Percentiles rank a stretch among this genome's conserved stretches.
phyloP scores from a whole-genome alignment of 2,797 vertebrate genomes.

The Helarctos malayanus region DNA sequence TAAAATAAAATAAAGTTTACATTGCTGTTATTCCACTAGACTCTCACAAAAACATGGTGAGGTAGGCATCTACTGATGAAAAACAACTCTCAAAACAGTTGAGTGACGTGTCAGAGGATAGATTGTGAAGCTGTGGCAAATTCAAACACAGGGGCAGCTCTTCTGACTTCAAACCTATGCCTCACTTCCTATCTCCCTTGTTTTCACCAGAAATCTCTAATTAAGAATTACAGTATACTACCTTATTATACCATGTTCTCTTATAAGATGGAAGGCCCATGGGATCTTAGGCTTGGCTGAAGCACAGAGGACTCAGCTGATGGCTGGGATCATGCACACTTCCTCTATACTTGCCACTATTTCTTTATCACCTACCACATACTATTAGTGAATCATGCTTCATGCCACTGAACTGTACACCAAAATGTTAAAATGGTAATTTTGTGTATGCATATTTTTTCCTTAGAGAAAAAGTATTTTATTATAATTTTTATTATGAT shows the following conservation, averaged over 20 bases:
- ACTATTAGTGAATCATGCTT: not conserved
- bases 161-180: not conserved
- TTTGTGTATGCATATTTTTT: not conserved
- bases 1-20: not conserved
- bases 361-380: not conserved
- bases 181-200: not conserved
- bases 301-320: not conserved
- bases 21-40: not conserved
- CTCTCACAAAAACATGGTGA: not conserved
- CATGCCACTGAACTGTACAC: not conserved
- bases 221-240: not conserved
- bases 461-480: not conserved
- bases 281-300: not conserved
- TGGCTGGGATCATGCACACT: not conserved
- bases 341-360: not conserved
- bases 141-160: not conserved
- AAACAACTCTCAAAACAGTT: slow-evolving; percentile 1
- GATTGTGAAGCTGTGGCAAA: not conserved
- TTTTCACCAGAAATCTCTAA: not conserved
- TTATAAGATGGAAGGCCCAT: not conserved
- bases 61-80: not conserved
- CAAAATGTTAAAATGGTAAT: not conserved
- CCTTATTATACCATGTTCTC: not conserved
- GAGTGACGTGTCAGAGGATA: not conserved
- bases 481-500: not conserved